These are phyloP conservation scores for Digitonthophagus gazella DNA, from an alignment of 2,888 invertebrate species.

Conservation along the genomic window DNA sequence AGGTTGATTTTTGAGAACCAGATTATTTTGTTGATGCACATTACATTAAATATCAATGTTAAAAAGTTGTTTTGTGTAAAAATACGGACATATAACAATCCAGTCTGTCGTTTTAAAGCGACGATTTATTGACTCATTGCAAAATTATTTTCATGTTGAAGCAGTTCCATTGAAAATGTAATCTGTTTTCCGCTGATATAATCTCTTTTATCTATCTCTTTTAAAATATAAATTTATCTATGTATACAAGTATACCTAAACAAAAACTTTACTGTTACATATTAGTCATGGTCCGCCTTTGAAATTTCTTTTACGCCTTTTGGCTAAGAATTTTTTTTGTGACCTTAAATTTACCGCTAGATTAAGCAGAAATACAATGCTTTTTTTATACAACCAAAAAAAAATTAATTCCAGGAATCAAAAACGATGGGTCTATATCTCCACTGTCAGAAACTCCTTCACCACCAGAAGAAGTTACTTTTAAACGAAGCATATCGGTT, in stretches of 20 bases:
- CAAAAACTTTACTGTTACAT: background rate
- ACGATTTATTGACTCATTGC: no score
- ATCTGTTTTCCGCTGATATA: background rate
- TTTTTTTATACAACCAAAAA: no score
- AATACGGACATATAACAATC: no score
- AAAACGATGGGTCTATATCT: conserved; percentile 29
- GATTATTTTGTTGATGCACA: no score
- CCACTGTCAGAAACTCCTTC: conserved; percentile 1
- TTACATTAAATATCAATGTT: no score
- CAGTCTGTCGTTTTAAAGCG: no score
- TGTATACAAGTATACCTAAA: background rate
- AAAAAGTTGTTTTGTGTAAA: no score
- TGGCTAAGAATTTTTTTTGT: background rate
- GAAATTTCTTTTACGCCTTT: background rate
- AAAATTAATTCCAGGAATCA: conserved; percentile 26
- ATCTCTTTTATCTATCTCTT: background rate
- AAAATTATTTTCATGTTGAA: no score
- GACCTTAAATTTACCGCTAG: background rate
- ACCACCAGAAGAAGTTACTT: conserved; percentile 24
- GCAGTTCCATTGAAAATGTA: no score
- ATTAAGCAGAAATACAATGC: no score
- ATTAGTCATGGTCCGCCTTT: background rate
- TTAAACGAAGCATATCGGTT: conserved; percentile 55
- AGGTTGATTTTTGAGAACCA: no score
- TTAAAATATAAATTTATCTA: background rate